Evolutionary conservation across 2,888 invertebrate genomes (phyloP), one percentile per base, ranked within the genome.

Genomic region (Drosophila tanythrix): DNA sequence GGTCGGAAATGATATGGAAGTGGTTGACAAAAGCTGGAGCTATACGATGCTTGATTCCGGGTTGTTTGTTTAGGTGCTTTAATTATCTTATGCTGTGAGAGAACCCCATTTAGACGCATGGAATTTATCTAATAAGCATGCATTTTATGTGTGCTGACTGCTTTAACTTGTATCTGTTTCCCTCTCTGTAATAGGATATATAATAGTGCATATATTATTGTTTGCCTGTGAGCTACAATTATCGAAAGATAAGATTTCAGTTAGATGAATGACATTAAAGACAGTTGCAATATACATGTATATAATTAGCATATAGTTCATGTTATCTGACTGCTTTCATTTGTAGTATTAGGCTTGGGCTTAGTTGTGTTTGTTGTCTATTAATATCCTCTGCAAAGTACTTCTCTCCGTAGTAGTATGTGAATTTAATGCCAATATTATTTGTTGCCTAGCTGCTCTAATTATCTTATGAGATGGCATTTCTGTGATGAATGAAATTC

Each of bases 1-100:
- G 83, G 81, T 83, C 83, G 83, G 86, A 80, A 79, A 69, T 60
- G 52, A 38, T 76, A 69, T 56, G 88, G 83, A 85, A 80, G 74
- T 82, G 66, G 67, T 48, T 60, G 70, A 64, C 70, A 56, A 73
- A 58, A 70, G 58, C 50, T 50, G 58, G 59, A 51, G 79, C 56
- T 52, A 60, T 59, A 50, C 65, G 76, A 63, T 70, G 59, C 62
- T 36, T 87, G 69, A 81, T 81, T 80, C 71, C 76, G 80, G 66
- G 10, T 31, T 70, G 80, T 80, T 76, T 66, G 65, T 57, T 77
- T 80, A 60, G 76, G 80, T 62, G 62, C 78, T 46, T 55, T 76
- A 78, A 76, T 76, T 78, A 78, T 78, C 67, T 73, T 73, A 73
- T 63, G 78, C 57, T 48, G 73, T 62, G 59, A 21, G 31, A 25